Evolutionary conservation across 1,140 invertebrate genomes (phyloP), one percentile per base, ranked within the genome.

Genomic region (Thrips palmi): DNA sequence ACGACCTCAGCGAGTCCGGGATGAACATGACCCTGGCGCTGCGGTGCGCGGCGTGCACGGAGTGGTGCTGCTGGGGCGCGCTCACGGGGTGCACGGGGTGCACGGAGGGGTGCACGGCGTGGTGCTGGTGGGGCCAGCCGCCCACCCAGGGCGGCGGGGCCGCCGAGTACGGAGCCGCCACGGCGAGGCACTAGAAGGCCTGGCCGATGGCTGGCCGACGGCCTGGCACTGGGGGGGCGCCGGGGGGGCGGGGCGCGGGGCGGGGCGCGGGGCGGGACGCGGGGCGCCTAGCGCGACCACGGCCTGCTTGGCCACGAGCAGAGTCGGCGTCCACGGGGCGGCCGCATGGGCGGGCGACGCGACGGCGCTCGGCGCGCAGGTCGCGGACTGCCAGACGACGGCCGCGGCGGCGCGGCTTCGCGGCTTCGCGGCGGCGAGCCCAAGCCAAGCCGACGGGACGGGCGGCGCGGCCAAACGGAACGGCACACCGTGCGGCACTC

Each of bases 1-100:
- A 78, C 70, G 74, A 77, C 61, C 74, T 71, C 52, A 78, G 61
- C 50, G 72, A 69, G 53, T 79, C 76, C 56, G 75, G 75, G 67
- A 78, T 77, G 61, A 77, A 78, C 75, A 79, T 79, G 57, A 51
- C 50, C 52, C 53, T 54, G 43, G 46, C 49, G 44, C 48, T 47
- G 46, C 48, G 33, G 41, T 38, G 38, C 19, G 30, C 27, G 1
- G 37, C 30, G 15, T 31, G 23, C 6, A 17, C 17, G 11, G 40
- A 33, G 14, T 20, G 15, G 6, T 43, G 47, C 34, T 20, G 43
- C 14, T 48, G 48, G 40, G 45, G 44, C 14, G 38, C 37, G n/a
- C 38, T n/a, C n/a, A n/a, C n/a, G n/a, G n/a, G n/a, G n/a, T n/a
- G n/a, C n/a, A n/a, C n/a, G n/a, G n/a, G n/a, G n/a, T n/a, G n/a